Base-by-base conservation (phyloP, 1,140 invertebrate species). In the Zaprionus nigranus region DNA sequence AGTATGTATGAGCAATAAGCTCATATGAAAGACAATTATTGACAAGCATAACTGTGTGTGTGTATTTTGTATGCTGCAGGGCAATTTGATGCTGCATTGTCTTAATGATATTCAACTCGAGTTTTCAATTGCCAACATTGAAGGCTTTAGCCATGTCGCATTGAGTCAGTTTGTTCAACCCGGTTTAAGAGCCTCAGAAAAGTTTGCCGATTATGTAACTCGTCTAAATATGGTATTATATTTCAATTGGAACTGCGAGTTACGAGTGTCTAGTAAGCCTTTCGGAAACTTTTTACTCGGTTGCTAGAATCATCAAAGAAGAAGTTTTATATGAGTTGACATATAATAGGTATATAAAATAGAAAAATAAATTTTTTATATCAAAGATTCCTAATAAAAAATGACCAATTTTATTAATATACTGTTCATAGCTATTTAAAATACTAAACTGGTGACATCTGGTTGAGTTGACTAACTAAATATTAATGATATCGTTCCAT, bases 31-130 rank as follows among this genome's bases (percentile, higher is more conserved):
- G 58, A 67, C 38, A 76, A 79, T 83, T 82, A 82, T 82, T 65
- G n/a, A n/a, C 43, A 26, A 28, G 56, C 49, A 59, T 60, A 59
- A 62, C n/a, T n/a, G 13, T 67, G 46, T 53, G 38, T 67, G 22
- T 54, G 17, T 51, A 11, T 28, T 64, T 54, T 54, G 51, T 62
- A 67, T 81, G 74, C 82, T 71, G 78, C 82, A 85, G 60, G 69
- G 82, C 53, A 54, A 68, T 86, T 75, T 81, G 65, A 78, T 75
- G 74, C 82, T 82, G 79, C 82, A 85, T 85, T 86, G 82, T 82
- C 60, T 65, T 75, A 82, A 76, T 79, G 82, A 79, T 78, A 81
- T 81, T 74, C 82, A 78, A 65, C 56, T 64, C 59, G 59, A 61
- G 80, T 84, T 84, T 69, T 81, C 82, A 72, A 75, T 78, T 81